A percentile compares a stretch with the other conserved stretches of the same genome.
These are phyloP conservation scores for Platichthys flesus DNA, from an alignment of 2,113 vertebrate species.

Conservation along the genomic window DNA sequence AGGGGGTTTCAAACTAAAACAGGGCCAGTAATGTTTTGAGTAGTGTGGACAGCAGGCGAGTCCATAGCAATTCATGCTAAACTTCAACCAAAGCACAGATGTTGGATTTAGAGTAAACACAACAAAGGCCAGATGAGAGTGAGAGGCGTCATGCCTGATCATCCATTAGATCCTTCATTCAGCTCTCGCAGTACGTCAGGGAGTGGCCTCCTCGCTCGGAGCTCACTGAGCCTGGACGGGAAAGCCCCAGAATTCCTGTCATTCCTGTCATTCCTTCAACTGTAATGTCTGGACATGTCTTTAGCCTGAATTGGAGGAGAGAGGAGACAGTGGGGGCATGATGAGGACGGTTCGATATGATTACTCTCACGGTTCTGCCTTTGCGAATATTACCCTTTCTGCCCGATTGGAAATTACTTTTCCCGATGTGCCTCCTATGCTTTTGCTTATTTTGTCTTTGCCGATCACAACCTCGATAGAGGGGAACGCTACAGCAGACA, in stretches of 20 bases:
- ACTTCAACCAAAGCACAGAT: too few species aligned
- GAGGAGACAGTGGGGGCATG: background rate
- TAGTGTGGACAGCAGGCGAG: too few species aligned
- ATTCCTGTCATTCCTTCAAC: slow-evolving; percentile 79
- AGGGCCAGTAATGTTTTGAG: too few species aligned
- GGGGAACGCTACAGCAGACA: slow-evolving; percentile 6
- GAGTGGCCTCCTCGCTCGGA: slow-evolving; percentile 58
- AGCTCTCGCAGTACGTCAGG: slow-evolving; percentile 43
- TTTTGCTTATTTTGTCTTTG: background rate
- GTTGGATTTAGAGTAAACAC: background rate
- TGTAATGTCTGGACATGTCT: slow-evolving; percentile 81
- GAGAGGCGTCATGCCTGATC: slow-evolving; percentile 11
- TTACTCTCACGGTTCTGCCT: background rate
- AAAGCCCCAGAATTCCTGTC: slow-evolving; percentile 83
- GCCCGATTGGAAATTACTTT: background rate
- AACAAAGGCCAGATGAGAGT: background rate
- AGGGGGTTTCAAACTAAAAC: too few species aligned
- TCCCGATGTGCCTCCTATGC: background rate
- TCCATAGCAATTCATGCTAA: too few species aligned
- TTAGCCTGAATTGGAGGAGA: slow-evolving; percentile 25
- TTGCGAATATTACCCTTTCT: background rate
- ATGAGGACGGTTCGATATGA: background rate
- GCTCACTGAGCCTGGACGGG: slow-evolving; percentile 66
- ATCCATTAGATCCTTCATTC: slow-evolving; percentile 22
- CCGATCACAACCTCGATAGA: background rate